Base-by-base conservation (phyloP, 2,113 vertebrate genomes). In the Chlamydotis undulata region DNA sequence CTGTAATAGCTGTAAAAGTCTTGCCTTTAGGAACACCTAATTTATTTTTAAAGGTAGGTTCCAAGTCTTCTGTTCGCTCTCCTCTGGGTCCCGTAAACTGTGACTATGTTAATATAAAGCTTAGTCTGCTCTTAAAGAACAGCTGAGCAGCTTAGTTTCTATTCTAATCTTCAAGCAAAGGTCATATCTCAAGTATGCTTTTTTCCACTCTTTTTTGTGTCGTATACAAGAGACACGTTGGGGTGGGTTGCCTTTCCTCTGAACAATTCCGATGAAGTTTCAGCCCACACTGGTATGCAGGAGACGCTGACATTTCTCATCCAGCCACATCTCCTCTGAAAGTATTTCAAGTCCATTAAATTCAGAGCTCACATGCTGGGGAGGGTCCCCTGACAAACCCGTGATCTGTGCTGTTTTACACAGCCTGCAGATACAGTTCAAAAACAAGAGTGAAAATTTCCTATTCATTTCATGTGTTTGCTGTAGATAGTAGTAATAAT, bases 11-110 rank as follows among this genome's bases (percentile, higher is more conserved):
- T 94, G 78, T 43, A 87, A 89, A 79, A 56, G 78, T 41, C 94
- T 85, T 75, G 63, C 87, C 69, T 91, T 91, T 84, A 89, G 89
- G 86, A 94, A 91, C 49, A 93, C 17, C 67, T 76, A 55, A 89
- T 95, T 95, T 94, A 87, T 82, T 94, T 94, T 85, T 67, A 87
- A 91, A 94, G 84, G 74, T 41, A 89, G 55, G 74, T 77, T 91
- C 79, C 55, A 59, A 83, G 69, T 33, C 63, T 90, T 61, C 74
- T 76, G 80, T 74, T 82, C 92, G 69, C 74, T 92, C 43, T 91
- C 87, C 59, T 82, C 81, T 82, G 94, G 84, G 96, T 76, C 77
- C 61, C 63, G 75, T 92, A 83, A 91, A 26, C 83, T 79, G 83
- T n/a, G 83, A 61, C 57, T 84, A 61, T 47, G 65, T 83, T 94